Base-by-base conservation (phyloP, 2,797 vertebrate species). In the Mallotus villosus region DNA sequence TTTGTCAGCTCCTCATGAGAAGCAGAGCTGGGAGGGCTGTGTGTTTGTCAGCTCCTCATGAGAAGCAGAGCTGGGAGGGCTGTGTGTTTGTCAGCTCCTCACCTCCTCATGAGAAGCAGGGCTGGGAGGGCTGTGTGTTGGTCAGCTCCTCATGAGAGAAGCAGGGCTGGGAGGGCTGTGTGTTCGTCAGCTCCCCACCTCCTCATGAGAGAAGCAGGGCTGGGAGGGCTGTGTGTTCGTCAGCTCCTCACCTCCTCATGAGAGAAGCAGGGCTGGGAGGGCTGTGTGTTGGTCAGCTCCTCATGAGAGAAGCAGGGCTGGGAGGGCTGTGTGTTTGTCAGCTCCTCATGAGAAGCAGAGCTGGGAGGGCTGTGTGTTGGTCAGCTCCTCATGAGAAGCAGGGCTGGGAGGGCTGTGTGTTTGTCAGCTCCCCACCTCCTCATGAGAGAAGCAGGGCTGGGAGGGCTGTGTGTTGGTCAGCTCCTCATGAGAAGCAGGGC, bases 371-470 rank as follows among this genome's bases (percentile, higher is more conserved):
- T 2, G 41, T 55, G 68, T 55, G 27, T 68, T 70, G 59, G 19
- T 57, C 41, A 67, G 62, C 32, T 8, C 37, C 4, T 16, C 64
- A 55, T 55, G n/a, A n/a, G 32, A 61, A 63, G 68, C 59, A 70
- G 68, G 59, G 63, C 61, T 53, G 46, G n/a, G 71, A 37, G 19
- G 8, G 11, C 41, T 2, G 41, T 55, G 68, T 55, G 27, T 68
- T 70, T 63, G 19, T 57, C 41, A 67, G 62, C 32, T 8, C 37
- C 21, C 41, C n/a, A 53, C 68, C 60, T 41, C 63, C 4, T 16
- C 64, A 55, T 55, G 64, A 25, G n/a, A n/a, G 32, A 61, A 63
- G 68, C 59, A 70, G 68, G 59, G 63, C 61, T 53, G 46, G n/a
- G 71, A 37, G 19, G 8, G 11, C 41, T 2, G 41, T 55, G 68